Percentiles rank a stretch among this genome's conserved stretches.
These are phyloP conservation scores for Trachymyrmex septentrionalis DNA, from an alignment of 1,140 invertebrate species.

Conservation along the genomic window DNA sequence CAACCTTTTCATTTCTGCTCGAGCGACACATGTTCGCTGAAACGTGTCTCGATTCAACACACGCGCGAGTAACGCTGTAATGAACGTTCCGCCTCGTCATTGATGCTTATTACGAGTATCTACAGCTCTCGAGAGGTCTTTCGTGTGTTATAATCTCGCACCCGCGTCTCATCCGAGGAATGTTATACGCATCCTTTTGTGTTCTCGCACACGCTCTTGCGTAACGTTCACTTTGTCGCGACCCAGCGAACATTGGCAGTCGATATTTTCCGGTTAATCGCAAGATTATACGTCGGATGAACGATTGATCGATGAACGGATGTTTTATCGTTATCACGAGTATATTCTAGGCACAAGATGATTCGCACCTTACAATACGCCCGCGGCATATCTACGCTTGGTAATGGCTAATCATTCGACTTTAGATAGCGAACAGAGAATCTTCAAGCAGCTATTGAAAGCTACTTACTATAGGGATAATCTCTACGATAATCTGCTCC, in stretches of 20 bases:
- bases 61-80: slow-evolving; percentile 22
- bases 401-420: slow-evolving; percentile 37
- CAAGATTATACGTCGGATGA: slow-evolving; percentile 36
- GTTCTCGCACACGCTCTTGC: slow-evolving; percentile 16
- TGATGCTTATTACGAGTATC: slow-evolving; percentile 50
- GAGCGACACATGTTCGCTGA: slow-evolving; percentile 12
- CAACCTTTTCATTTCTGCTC: neutral
- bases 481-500: slow-evolving; percentile 11
- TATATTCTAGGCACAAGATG: slow-evolving; percentile 58
- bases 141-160: slow-evolving; percentile 13
- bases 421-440: slow-evolving; percentile 49
- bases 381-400: neutral
- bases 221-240: slow-evolving; percentile 23
- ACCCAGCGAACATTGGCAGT: slow-evolving; percentile 19
- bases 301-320: no score
- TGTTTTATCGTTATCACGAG: slow-evolving; percentile 47
- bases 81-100: slow-evolving; percentile 46
- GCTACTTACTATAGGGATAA: slow-evolving; percentile 12
- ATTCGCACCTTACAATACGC: slow-evolving; percentile 18
- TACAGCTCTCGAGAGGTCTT: slow-evolving; percentile 27
- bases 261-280: neutral
- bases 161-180: slow-evolving; percentile 15
- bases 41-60: slow-evolving; percentile 18
- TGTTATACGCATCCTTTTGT: neutral
- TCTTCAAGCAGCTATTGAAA: slow-evolving; percentile 44